Evolutionary conservation across 2,888 invertebrate species (phyloP).

Genomic region (Parnassius apollo): DNA sequence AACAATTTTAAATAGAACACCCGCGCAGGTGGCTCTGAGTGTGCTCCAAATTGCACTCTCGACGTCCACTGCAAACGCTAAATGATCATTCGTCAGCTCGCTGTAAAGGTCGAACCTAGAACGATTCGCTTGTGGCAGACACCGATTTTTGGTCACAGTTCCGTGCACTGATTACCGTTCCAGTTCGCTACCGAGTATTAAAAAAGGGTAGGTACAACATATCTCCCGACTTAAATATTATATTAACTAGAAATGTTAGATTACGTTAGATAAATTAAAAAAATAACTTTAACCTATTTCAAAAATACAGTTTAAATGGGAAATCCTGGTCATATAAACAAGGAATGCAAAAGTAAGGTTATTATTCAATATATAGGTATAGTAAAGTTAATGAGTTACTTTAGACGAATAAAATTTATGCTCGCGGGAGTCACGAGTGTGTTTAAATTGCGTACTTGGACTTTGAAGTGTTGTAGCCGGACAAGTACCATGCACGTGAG

Average conservation of each 20-base stretch:
- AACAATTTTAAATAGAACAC: too few relatives aligned
- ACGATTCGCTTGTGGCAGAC: too few relatives aligned
- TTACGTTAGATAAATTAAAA: constrained; percentile 43
- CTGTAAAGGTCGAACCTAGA: too few relatives aligned
- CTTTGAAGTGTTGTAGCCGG: constrained; percentile 89
- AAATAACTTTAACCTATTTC: constrained; percentile 36
- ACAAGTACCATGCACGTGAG: constrained; percentile 87
- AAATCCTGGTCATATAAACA: constrained; percentile 44
- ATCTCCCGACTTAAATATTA: constrained; percentile 31
- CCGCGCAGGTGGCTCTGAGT: too few relatives aligned
- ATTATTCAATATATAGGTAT: constrained; percentile 21
- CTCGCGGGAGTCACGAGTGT: constrained; percentile 90
- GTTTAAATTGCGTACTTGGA: constrained; percentile 89
- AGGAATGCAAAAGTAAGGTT: constrained; percentile 45
- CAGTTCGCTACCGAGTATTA: too few relatives aligned
- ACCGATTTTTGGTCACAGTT: too few relatives aligned
- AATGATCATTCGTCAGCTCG: too few relatives aligned
- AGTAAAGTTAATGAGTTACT: constrained; percentile 61
- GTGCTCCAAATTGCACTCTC: too few relatives aligned
- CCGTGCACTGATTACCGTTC: too few relatives aligned
- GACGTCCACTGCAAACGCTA: too few relatives aligned
- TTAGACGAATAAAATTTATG: constrained; percentile 91
- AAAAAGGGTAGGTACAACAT: too few relatives aligned
- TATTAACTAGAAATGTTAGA: constrained; percentile 66
- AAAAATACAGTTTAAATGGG: constrained; percentile 31